Conservation (phyloP, 2,113 vertebrate species). For the Podocnemis expansa region DNA sequence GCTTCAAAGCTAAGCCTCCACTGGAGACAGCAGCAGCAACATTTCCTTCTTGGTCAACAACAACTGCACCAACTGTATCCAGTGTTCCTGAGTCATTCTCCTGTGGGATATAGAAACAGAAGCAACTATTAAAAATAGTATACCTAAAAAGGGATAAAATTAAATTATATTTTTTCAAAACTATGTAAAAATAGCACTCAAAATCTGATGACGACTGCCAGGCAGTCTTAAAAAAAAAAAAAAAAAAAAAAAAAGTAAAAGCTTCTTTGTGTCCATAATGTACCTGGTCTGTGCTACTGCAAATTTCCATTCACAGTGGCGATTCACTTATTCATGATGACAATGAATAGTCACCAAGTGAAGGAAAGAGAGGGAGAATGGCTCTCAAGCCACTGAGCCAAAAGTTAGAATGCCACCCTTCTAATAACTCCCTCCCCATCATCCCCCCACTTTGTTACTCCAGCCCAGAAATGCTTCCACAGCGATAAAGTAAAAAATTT, state of each 20-base stretch:
- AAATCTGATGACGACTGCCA: background rate
- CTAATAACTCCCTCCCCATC: background rate
- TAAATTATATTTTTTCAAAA: background rate
- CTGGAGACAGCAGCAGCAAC: conserved; percentile 98
- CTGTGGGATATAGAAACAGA: conserved; percentile 69
- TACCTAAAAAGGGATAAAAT: background rate
- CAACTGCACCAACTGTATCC: conserved; percentile 96
- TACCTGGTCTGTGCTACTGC: background rate
- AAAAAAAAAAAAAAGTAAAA: background rate
- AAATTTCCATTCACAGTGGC: background rate
- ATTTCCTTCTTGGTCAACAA: conserved; percentile 96
- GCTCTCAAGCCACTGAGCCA: background rate
- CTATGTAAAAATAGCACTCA: background rate
- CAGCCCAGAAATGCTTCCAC: background rate
- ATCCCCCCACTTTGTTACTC: background rate
- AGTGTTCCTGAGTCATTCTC: conserved; percentile 91
- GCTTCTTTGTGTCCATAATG: background rate
- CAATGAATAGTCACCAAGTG: background rate
- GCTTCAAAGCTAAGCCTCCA: conserved; percentile 97
- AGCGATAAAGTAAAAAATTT: background rate
- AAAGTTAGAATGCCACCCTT: too few relatives aligned
- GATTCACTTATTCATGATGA: background rate
- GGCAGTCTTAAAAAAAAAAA: too few relatives aligned
- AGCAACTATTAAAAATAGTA: background rate
- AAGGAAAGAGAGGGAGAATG: background rate